Evolutionary conservation across 2,888 invertebrate genomes (phyloP), one percentile per base, ranked within the genome.

Genomic region (Lithophane socia): DNA sequence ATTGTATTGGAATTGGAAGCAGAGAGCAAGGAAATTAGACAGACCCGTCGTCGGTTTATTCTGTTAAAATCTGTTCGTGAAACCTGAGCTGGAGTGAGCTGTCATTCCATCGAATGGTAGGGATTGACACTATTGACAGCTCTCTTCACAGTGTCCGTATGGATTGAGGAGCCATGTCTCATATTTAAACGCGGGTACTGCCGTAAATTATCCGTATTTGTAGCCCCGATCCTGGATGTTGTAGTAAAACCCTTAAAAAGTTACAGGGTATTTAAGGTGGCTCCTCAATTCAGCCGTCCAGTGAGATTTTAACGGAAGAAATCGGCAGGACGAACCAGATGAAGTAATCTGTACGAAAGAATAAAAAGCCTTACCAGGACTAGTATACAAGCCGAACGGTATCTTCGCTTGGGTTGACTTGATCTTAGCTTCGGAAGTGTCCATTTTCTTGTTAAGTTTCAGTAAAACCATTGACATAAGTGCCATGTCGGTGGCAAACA

Each of bases 381-480:
- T 96, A 0, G 94, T 93, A 54, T 96, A 96, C 61, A 96, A 80
- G 24, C 96, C 96, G 65, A 96, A 96, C 0, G 96, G 96, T 82
- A 96, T 96, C 86, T 96, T 96, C 2, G 96, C 96, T 58, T 96
- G 95, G 0, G 96, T 95, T 0, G 93, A 91, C 75, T 93, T 94
- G 67, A 96, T 96, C 82, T 96, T 96, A 0, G 94, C 92, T 74
- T 96, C 96, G 0, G 96, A 95, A 0, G 96, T 95, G 83, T 96
- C 96, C 96, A 96, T 96, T 77, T 96, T 96, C 89, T 96, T 96
- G 82, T 96, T 96, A 2, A 96, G 84, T 64, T 96, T 96, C 18
- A 96, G 86, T 37, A 95, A 87, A 0, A 96, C 96, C 96, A 96
- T 96, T 0, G 96, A 95, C 95, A 96, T 95, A 10, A 96, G 93